phyloP scores from a whole-genome alignment of 2,797 vertebrate species.

The Pipistrellus pipistrellus region DNA sequence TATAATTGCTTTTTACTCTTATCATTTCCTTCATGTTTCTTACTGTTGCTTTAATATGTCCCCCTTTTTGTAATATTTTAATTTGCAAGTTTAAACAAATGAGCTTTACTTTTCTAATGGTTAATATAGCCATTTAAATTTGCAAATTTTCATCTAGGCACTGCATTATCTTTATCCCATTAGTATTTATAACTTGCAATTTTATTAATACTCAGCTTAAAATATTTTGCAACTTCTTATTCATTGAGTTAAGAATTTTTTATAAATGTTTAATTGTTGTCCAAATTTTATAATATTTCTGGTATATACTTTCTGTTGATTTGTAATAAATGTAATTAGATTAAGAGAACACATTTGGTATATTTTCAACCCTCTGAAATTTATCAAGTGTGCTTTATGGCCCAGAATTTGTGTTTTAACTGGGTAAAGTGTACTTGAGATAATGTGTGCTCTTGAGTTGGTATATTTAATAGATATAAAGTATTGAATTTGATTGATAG shows the following conservation, averaged over 20 bases:
- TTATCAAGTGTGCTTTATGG: background rate
- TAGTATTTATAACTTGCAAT: background rate
- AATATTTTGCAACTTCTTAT: background rate
- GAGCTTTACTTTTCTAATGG: background rate
- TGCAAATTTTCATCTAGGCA: background rate
- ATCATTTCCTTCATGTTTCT: background rate
- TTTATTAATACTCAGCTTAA: background rate
- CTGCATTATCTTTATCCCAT: background rate
- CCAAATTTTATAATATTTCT: background rate
- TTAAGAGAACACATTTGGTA: background rate
- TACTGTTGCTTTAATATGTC: background rate
- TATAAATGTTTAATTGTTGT: slow-evolving; percentile 6
- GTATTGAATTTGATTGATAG: background rate
- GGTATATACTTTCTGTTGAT: background rate
- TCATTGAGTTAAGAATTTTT: background rate
- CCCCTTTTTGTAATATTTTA: background rate
- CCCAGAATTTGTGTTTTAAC: background rate
- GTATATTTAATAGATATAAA: background rate
- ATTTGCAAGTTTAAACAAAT: background rate
- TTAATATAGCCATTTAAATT: background rate
- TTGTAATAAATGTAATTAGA: background rate
- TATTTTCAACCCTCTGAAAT: background rate
- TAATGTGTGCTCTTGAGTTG: background rate
- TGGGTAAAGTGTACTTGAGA: background rate
- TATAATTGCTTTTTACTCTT: background rate